Base-by-base conservation (phyloP, 2,888 invertebrate genomes). In the Sarcophaga caerulescens region DNA sequence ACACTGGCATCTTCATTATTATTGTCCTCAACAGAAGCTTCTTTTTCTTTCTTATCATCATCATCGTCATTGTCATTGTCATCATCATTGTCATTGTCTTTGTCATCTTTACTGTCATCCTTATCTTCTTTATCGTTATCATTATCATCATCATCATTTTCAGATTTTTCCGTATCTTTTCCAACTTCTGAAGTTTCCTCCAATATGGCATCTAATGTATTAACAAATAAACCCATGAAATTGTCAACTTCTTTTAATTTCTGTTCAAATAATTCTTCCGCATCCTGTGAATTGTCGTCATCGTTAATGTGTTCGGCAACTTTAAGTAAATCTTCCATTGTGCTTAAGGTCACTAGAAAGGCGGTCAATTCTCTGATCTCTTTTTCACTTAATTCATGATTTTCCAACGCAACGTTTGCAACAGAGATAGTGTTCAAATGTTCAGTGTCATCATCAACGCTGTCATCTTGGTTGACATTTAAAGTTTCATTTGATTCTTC, bases 331-430 rank as follows among this genome's bases (percentile, higher is more conserved):
- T 75, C 69, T 25, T 68, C 74, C 12, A 81, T 11, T 5, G 60
- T 35, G 47, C 35, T 62, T n/a, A 81, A 14, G 4, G 68, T 62
- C 11, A 69, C n/a, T 6, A 81, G 17, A 0, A 81, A 68, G 10
- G 19, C 17, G 3, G 35, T 23, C n/a, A 81, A 74, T 25, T 81
- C 68, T 35, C 74, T 21, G 21, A 81, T 74, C 17, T 81, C 81
- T 8, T 74, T 52, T 74, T 74, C 60, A 5, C 60, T 59, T 14
- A 12, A 19, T 12, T 71, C 52, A 66, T 8, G n/a, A n/a, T 74
- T 60, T 4, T 66, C 25, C 11, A 12, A 14, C 3, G 11, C 0
- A 14, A 4, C 47, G 14, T 12, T 17, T 52, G 17, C 12, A 52
- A 35, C 35, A 10, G 35, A 35, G 35, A 2, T 35, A 10, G 35